These are phyloP conservation scores for Nibea albiflora DNA, from an alignment of 2,113 vertebrate species.

Conservation along the genomic window DNA sequence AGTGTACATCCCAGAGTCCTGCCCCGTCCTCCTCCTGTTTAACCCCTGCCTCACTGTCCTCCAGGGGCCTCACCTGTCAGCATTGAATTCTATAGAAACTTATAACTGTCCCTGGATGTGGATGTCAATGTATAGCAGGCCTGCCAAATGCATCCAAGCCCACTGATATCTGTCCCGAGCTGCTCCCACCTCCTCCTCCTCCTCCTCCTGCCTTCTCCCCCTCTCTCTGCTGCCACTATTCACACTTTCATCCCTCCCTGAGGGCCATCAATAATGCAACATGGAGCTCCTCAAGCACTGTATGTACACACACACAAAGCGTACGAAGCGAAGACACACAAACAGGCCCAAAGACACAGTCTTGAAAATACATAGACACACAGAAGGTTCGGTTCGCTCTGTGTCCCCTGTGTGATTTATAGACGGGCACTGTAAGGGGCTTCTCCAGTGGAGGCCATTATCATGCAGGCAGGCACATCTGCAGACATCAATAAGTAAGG, in stretches of 20 bases:
- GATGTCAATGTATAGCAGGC: constrained; percentile 14
- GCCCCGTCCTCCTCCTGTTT: constrained; percentile 32
- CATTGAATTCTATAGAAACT: constrained; percentile 41
- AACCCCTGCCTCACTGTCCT: constrained; percentile 39
- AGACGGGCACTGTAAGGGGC: constrained; percentile 48
- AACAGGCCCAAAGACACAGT: constrained; percentile 36
- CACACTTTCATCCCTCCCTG: constrained; percentile 76
- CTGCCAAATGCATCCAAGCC: constrained; percentile 47
- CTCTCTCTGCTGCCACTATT: constrained; percentile 57
- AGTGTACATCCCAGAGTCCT: constrained; percentile 13
- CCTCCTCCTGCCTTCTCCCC: constrained; percentile 1
- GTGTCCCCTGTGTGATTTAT: constrained; percentile 75
- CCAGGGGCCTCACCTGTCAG: constrained; percentile 69
- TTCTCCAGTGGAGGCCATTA: constrained; percentile 72
- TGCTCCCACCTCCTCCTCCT: constrained; percentile 28
- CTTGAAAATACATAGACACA: constrained; percentile 47
- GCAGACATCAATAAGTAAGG: constrained; percentile 79
- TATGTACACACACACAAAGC: constrained; percentile 47
- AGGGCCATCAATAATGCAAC: constrained; percentile 81
- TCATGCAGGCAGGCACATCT: constrained; percentile 79
- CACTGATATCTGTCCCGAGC: constrained; percentile 43
- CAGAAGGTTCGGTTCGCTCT: constrained; percentile 28
- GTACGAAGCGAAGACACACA: constrained; percentile 31
- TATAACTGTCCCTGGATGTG: constrained; percentile 39
- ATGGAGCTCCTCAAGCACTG: constrained; percentile 52